Conservation (phyloP, 2,888 invertebrate genomes). For the Pachydiplax longipennis region DNA sequence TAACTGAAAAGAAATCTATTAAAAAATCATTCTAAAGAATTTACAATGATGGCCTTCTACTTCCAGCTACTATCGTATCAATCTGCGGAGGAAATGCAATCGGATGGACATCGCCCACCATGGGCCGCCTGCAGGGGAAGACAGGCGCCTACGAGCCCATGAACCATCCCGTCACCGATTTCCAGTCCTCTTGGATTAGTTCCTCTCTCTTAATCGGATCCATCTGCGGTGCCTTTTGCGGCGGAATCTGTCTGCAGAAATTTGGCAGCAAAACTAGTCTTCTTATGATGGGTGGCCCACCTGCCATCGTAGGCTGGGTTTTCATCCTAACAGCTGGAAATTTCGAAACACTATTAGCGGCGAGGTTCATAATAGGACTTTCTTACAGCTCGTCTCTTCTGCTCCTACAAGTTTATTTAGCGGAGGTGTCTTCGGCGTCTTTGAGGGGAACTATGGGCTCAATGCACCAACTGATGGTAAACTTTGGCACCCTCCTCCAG, state of each 20-base stretch:
- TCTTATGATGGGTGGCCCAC: constrained; percentile 60
- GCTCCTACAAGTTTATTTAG: constrained; percentile 84
- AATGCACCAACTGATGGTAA: constrained; percentile 77
- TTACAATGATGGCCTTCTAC: too few relatives aligned
- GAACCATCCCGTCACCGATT: background rate
- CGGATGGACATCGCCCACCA: constrained; percentile 63
- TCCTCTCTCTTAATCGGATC: background rate
- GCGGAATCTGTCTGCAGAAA: constrained; percentile 52
- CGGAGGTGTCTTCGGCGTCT: constrained; percentile 71
- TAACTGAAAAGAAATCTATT: too few relatives aligned
- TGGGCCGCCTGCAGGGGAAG: constrained; percentile 55
- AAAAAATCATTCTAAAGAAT: too few relatives aligned
- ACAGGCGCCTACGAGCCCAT: background rate
- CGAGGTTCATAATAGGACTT: constrained; percentile 69
- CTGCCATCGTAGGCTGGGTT: constrained; percentile 74
- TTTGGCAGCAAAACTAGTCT: constrained; percentile 76
- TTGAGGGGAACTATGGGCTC: constrained; percentile 80
- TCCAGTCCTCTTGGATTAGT: background rate
- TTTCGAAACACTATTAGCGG: constrained; percentile 62
- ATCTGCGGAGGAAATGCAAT: constrained; percentile 61
- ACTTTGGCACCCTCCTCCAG: constrained; percentile 71
- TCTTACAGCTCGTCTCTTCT: constrained; percentile 75
- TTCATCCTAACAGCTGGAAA: constrained; percentile 67
- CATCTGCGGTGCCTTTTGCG: background rate
- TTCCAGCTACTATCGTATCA: constrained; percentile 55